Base-by-base conservation (phyloP, 2,113 vertebrate genomes). In the Turnix velox region DNA sequence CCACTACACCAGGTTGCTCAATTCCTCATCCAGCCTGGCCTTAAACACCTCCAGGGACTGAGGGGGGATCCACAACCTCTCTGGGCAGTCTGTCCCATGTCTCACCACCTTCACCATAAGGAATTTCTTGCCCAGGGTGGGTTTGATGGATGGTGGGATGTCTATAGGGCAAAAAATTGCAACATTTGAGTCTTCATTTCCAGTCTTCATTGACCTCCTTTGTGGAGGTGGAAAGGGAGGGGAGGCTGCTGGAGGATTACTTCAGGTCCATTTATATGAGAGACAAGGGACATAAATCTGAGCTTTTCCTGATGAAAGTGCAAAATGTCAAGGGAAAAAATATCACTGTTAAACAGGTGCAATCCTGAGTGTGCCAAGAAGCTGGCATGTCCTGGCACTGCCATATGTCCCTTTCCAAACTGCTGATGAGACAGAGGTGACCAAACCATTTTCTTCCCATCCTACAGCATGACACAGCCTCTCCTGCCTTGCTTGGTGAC, bases 361-460 rank as follows among this genome's bases (percentile, higher is more conserved):
- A 31, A 57, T 10, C 37, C 35, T 1, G 1, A 63, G 22, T 3
- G 16, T 14, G 52, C 13, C 48, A 15, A 19, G 30, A 71, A 33
- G 18, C 24, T 54, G 57, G 20, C 31, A 11, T 1, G 6, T 28
- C 66, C 61, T 35, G 5, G 37, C 31, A 18, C 19, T 15, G 45
- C 52, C 49, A 25, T 3, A 0, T 0, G 0, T 5, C 65, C 43
- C 57, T 12, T 74, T 40, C 43, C 31, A 9, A 3, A 0, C 25
- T 52, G 33, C 52, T 58, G 68, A 35, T 31, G 61, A n/a, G 52
- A 48, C 35, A 48, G 55, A 54, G 37, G 31, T n/a, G 28, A 33
- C 37, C 77, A 3, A 12, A 48, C 4, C 6, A 0, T 17, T 68
- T 48, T 42, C 49, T 16, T 78, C 58, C 27, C 27, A 20, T 45